phyloP scores from a whole-genome alignment of 1,140 invertebrate genomes.

The Hycleus phaleratus region DNA sequence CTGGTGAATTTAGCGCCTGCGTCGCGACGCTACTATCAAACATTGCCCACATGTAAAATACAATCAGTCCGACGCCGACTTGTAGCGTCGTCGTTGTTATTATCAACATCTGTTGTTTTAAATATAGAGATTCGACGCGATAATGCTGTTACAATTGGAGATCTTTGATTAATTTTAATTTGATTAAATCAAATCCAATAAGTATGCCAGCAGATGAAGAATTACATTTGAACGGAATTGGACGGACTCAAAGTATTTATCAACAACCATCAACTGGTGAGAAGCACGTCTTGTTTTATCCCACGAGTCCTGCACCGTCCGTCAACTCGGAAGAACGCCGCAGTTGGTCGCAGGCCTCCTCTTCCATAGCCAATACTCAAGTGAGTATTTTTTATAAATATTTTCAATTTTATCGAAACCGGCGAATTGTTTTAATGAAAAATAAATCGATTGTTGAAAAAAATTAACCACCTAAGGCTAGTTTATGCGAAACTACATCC shows the following conservation, averaged over 20 bases:
- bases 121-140: not conserved
- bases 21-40: conserved; percentile 1
- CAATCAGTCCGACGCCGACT: conserved; percentile 21
- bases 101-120: not conserved
- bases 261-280: conserved; percentile 38
- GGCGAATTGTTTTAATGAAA: too few species aligned
- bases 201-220: conserved; percentile 35
- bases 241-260: conserved; percentile 36
- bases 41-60: conserved; percentile 4
- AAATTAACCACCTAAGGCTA: too few species aligned
- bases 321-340: conserved; percentile 32
- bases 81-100: conserved; percentile 4
- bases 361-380: conserved; percentile 27
- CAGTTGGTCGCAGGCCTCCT: conserved; percentile 33
- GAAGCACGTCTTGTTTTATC: conserved; percentile 41
- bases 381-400: conserved; percentile 17
- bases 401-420: too few species aligned
- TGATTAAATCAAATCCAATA: not conserved
- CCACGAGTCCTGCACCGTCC: conserved; percentile 38
- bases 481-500: too few species aligned
- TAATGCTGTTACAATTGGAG: not conserved
- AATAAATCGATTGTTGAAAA: too few species aligned
- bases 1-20: conserved; percentile 6
- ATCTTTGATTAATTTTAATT: too few species aligned
- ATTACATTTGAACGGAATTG: conserved; percentile 33